Evolutionary conservation across 2,797 vertebrate species (phyloP), one percentile per base, ranked within the genome.

Genomic region (Acanthurus tractus): DNA sequence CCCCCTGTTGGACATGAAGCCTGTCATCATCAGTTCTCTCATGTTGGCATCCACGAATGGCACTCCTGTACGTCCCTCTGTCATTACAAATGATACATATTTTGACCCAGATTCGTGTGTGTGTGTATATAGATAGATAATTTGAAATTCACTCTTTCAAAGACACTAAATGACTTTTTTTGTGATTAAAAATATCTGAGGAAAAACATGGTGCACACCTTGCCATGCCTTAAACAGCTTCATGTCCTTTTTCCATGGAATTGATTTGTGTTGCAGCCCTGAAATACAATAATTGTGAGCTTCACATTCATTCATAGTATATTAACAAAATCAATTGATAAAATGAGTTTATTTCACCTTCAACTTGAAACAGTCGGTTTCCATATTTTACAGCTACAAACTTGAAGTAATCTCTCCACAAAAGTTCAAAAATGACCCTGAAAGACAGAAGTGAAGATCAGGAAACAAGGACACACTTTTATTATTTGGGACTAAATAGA

Each of bases 1-100:
- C 74, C 96, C 96, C 80, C 96, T 94, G 91, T 97, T 97, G 52
- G 96, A 96, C 95, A 96, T 96, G 85, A 97, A 97, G 67, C 96
- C 96, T 0, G 95, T 96, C 36, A 91, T 84, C 0, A 92, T 93
- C 86, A 96, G 72, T 87, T 97, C 96, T 74, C 95, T 90, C 96
- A 97, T 96, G 90, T 95, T 97, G 45, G 96, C 96, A 0, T 97
- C 96, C 7, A 97, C 96, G 15, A 97, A 97, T 4, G 96, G 96
- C 25, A 97, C 93, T 0, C 96, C 95, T 0, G 96, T 97, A 17
- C 56, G 90, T 20, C 96, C 96, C 80, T 96, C 96, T 97, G 84
- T 61, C 3, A 80, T 57, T 36, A 48, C 52, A 54, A n/a, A 62
- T 22, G 1, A 34, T 14, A 0, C 10, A 70, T 25, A 62, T 53